Percentiles rank a stretch among this genome's conserved stretches.
These are phyloP conservation scores for Diaphora mendica DNA, from an alignment of 2,888 invertebrate species.

Conservation along the genomic window DNA sequence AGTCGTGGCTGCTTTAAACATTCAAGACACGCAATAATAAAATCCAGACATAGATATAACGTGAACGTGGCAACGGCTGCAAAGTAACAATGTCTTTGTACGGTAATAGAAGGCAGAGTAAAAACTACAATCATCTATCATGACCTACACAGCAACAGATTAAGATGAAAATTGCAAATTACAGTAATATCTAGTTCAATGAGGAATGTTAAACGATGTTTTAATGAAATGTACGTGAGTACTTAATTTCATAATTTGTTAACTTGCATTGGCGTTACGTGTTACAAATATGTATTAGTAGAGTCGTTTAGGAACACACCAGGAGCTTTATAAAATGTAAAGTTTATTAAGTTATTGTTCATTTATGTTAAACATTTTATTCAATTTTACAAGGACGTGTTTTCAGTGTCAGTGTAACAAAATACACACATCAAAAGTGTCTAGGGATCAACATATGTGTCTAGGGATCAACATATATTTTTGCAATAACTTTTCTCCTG, in stretches of 20 bases:
- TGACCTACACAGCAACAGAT: conserved; percentile 20
- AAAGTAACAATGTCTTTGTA: background rate
- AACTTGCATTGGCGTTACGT: background rate
- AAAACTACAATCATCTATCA: conserved; percentile 34
- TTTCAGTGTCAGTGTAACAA: too few relatives aligned
- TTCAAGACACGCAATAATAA: background rate
- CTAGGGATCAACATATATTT: too few relatives aligned
- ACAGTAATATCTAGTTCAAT: conserved; percentile 16
- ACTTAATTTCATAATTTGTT: background rate
- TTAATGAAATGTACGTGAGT: background rate
- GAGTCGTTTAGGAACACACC: too few relatives aligned
- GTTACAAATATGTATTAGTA: too few relatives aligned
- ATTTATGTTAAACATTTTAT: too few relatives aligned
- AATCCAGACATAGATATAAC: background rate
- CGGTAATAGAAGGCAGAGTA: conserved; percentile 16
- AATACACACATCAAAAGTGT: too few relatives aligned
- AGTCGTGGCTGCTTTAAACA: background rate
- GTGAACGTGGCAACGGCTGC: background rate
- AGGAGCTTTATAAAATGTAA: too few relatives aligned
- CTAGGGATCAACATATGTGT: too few relatives aligned
- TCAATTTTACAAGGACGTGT: too few relatives aligned
- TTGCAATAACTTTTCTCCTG: too few relatives aligned
- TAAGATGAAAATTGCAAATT: conserved; percentile 34
- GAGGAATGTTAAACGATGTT: background rate
- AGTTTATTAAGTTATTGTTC: too few relatives aligned